A percentile compares a stretch with the other conserved stretches of the same genome.
phyloP scores from a whole-genome alignment of 2,797 vertebrate species.

The Cuculus canorus region DNA sequence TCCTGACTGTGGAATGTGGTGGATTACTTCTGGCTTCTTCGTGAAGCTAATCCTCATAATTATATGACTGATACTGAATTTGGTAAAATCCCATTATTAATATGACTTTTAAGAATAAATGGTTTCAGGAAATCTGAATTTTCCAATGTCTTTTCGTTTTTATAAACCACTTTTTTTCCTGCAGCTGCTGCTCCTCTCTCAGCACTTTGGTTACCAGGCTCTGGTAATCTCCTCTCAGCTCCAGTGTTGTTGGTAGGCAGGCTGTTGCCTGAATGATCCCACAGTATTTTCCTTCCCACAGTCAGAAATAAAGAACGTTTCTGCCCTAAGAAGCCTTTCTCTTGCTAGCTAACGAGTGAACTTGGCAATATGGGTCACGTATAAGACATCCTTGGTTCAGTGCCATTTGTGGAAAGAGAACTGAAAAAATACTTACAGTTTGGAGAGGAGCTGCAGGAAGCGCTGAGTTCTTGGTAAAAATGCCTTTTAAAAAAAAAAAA shows the following conservation, averaged over 20 bases:
- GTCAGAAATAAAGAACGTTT: neutral
- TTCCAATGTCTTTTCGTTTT: neutral
- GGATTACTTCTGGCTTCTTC: neutral
- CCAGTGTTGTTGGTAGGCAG: slow-evolving; percentile 7
- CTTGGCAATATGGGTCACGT: neutral
- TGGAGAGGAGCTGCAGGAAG: neutral
- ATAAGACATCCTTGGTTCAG: neutral
- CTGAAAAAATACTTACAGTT: neutral
- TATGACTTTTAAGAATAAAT: neutral
- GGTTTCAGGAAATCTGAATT: neutral
- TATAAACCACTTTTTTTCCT: neutral
- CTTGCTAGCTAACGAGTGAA: neutral
- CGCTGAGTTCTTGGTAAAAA: neutral
- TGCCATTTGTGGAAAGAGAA: neutral
- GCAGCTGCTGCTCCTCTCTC: neutral
- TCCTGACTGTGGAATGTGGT: neutral
- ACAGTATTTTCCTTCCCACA: slow-evolving; percentile 39
- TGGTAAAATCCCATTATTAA: neutral
- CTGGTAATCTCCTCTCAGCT: neutral
- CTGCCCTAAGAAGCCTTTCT: slow-evolving; percentile 28
- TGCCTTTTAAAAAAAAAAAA: neutral
- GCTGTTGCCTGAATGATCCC: slow-evolving; percentile 22
- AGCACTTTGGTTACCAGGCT: neutral
- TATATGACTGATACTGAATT: neutral
- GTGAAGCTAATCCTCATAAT: neutral